These are phyloP conservation scores for Chloroclysta siterata DNA, from an alignment of 2,888 invertebrate genomes.

Conservation along the genomic window DNA sequence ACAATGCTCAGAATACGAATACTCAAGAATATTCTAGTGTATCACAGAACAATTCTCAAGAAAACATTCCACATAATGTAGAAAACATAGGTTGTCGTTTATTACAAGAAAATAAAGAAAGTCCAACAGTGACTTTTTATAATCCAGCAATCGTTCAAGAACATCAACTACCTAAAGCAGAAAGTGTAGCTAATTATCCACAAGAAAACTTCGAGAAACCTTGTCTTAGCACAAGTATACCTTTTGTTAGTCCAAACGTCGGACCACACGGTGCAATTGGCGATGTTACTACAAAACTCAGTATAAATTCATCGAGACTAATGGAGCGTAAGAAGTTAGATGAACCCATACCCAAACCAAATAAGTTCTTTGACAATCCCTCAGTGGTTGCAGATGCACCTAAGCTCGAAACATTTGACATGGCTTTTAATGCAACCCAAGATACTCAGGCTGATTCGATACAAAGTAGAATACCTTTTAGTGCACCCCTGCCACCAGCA, in stretches of 20 bases:
- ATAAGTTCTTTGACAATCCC: slow-evolving; percentile 15
- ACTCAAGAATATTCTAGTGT: slow-evolving; percentile 11
- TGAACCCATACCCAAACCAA: slow-evolving; percentile 5
- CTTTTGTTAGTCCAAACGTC: slow-evolving; percentile 14
- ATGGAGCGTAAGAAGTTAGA: slow-evolving; percentile 6
- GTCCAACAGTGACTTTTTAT: slow-evolving; percentile 17
- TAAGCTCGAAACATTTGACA: background rate
- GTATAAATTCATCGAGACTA: slow-evolving; percentile 5
- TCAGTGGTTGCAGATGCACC: background rate
- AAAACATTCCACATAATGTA: slow-evolving; percentile 34
- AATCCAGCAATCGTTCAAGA: slow-evolving; percentile 21
- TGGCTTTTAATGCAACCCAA: background rate
- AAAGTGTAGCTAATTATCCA: slow-evolving; percentile 1
- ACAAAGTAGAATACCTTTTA: slow-evolving; percentile 14
- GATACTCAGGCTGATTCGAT: background rate
- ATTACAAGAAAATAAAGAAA: slow-evolving; percentile 17
- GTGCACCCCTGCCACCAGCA: slow-evolving; percentile 29
- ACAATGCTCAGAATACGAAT: slow-evolving; percentile 21
- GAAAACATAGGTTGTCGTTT: slow-evolving; percentile 10
- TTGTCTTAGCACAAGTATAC: background rate
- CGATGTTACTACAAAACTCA: slow-evolving; percentile 14
- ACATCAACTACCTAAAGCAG: slow-evolving; percentile 2
- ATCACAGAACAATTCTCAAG: slow-evolving; percentile 26
- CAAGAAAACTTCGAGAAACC: slow-evolving; percentile 9
- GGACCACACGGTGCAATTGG: slow-evolving; percentile 26